Conservation (phyloP, 2,888 invertebrate species). For the Chydorus sphaericus region DNA sequence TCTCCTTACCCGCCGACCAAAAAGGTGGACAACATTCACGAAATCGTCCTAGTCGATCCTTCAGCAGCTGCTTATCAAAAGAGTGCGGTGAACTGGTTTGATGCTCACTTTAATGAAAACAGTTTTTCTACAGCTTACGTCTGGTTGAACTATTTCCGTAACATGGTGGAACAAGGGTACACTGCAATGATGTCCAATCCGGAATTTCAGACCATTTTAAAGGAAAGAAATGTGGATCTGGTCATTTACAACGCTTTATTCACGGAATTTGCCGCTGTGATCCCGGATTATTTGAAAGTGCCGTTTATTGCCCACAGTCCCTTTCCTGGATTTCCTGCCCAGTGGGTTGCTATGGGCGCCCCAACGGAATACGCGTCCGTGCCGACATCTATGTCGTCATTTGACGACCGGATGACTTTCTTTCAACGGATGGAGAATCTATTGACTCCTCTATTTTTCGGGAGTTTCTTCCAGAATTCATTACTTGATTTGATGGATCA, state of each 20-base stretch:
- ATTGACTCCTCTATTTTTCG: no score
- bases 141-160: neutral
- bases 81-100: conserved; percentile 40
- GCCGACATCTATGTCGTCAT: neutral
- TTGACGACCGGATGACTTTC: neutral
- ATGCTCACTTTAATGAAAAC: no score
- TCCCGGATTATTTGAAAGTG: neutral
- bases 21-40: neutral
- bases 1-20: neutral
- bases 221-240: neutral
- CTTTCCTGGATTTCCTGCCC: neutral
- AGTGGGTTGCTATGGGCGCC: neutral
- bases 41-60: neutral
- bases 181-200: neutral
- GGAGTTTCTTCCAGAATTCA: no score
- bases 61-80: neutral
- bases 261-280: neutral
- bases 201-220: neutral
- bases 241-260: neutral
- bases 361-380: neutral
- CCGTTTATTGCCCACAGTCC: neutral
- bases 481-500: neutral
- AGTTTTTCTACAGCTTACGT: no score
- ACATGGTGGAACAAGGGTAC: no score
- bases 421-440: neutral